phyloP scores from a whole-genome alignment of 92 coral and sea anemone genomes.

The Epizoanthus fatuus region DNA sequence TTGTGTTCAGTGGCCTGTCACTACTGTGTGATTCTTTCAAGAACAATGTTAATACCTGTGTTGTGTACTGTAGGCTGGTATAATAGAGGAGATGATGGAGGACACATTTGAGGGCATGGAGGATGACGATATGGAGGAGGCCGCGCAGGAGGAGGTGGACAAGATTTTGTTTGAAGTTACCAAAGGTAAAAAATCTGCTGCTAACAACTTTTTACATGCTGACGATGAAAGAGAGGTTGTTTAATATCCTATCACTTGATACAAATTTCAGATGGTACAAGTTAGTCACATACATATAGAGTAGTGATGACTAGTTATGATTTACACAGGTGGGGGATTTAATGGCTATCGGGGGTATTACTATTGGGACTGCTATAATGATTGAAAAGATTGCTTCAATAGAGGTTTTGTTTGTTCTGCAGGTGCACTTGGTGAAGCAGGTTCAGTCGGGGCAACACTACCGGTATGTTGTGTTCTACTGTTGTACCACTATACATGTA shows the following conservation, averaged over 20 bases:
- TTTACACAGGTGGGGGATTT: no score
- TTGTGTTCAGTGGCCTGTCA: no score
- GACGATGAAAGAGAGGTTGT: not conserved
- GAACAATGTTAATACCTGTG: no score
- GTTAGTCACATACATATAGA: no score
- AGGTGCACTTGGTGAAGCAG: conserved; percentile 98
- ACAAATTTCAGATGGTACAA: no score
- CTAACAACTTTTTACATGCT: not conserved
- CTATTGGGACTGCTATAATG: no score
- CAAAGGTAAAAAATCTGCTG: conserved; percentile 65
- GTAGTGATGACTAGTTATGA: no score
- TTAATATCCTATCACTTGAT: not conserved
- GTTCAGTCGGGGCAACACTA: conserved; percentile 82
- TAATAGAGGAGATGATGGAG: conserved; percentile 98
- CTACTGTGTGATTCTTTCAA: no score
- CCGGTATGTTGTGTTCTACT: conserved; percentile 67
- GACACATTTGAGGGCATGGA: conserved; percentile 98
- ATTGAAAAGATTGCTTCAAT: not conserved
- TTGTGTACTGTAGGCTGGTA: conserved; percentile 87
- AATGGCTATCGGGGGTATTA: not conserved
- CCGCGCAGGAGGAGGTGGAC: conserved; percentile 97
- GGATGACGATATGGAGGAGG: conserved; percentile 97
- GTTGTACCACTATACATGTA: no score
- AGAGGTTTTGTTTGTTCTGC: conserved; percentile 4
- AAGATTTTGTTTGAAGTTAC: conserved; percentile 98